Conservation (phyloP, 2,797 vertebrate species). For the Acipenser oxyrinchus region DNA sequence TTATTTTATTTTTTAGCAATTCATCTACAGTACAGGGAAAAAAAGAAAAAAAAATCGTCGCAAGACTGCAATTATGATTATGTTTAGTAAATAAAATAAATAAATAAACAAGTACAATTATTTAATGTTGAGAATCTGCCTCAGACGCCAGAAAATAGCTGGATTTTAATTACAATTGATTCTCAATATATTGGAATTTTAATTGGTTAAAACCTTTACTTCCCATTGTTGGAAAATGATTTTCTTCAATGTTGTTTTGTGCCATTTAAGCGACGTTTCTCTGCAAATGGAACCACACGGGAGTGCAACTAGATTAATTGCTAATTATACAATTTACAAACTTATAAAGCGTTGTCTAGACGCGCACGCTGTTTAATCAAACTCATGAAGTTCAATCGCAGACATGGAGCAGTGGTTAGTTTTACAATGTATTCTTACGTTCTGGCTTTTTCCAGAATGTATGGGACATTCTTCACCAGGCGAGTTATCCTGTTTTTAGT, state of each 20-base stretch:
- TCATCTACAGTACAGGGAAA: too few relatives aligned
- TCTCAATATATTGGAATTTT: too few relatives aligned
- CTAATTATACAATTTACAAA: not conserved
- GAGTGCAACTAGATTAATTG: not conserved
- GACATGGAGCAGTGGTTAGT: slow-evolving; percentile 18
- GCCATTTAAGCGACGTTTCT: not conserved
- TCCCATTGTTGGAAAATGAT: not conserved
- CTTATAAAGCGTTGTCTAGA: slow-evolving; percentile 11
- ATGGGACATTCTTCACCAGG: slow-evolving; percentile 7
- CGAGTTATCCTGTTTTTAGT: not conserved
- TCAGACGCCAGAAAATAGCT: too few relatives aligned
- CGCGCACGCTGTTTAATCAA: slow-evolving; percentile 3
- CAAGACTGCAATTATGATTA: too few relatives aligned
- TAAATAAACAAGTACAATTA: too few relatives aligned
- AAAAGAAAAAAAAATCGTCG: too few relatives aligned
- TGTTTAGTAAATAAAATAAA: too few relatives aligned
- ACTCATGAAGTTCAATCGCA: not conserved
- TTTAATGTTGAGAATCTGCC: too few relatives aligned
- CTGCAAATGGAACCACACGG: not conserved
- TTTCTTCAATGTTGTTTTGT: not conserved
- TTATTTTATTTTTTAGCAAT: too few relatives aligned
- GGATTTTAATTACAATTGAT: too few relatives aligned
- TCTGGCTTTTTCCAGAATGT: slow-evolving; percentile 5
- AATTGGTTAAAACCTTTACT: too few relatives aligned
- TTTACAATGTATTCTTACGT: not conserved